Base-by-base conservation (phyloP, 2,113 vertebrate genomes). In the Pungitius pungitius region DNA sequence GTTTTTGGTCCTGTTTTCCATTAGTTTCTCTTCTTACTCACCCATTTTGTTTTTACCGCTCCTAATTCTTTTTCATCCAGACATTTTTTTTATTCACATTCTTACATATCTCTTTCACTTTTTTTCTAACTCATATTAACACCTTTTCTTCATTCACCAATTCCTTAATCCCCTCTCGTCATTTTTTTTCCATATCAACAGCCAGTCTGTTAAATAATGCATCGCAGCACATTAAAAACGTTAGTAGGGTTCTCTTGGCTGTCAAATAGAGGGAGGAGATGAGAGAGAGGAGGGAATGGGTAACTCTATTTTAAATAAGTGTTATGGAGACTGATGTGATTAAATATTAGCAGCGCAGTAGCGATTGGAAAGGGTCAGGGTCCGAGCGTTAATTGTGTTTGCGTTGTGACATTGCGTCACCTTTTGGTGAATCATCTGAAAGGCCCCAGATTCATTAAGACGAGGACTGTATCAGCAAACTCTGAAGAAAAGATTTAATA, bases 121-220 rank as follows among this genome's bases (percentile, higher is more conserved):
- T 69, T 51, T 57, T 82, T 54, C 81, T 66, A 59, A 75, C 84
- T 69, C 7, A 56, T 74, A 83, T 87, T 77, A 77, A 84, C 70
- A 68, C 62, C 35, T 62, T 66, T 64, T 73, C 63, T 57, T n/a
- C 69, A 43, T 63, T 77, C 65, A 66, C 68, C 69, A 55, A 80
- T 82, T 82, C 69, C 66, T 79, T 74, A 78, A 82, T 78, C 61
- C 75, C 56, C 77, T 47, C 79, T 78, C 35, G 65, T 81, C 68
- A 67, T 82, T 89, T 80, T 85, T 89, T 80, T 85, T 86, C 84
- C 83, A 86, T 90, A 91, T 91, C 92, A 93, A 91, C 90, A 91
- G 90, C 84, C 86, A 88, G 83, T 81, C 84, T 90, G 81, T 90
- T 92, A 93, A 94, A 93, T 93, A 93, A 94, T 93, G 91, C 92